Percentiles rank a stretch among this genome's conserved stretches.
These are phyloP conservation scores for Pyrrhosoma nymphula DNA, from an alignment of 2,888 invertebrate species.

Conservation along the genomic window DNA sequence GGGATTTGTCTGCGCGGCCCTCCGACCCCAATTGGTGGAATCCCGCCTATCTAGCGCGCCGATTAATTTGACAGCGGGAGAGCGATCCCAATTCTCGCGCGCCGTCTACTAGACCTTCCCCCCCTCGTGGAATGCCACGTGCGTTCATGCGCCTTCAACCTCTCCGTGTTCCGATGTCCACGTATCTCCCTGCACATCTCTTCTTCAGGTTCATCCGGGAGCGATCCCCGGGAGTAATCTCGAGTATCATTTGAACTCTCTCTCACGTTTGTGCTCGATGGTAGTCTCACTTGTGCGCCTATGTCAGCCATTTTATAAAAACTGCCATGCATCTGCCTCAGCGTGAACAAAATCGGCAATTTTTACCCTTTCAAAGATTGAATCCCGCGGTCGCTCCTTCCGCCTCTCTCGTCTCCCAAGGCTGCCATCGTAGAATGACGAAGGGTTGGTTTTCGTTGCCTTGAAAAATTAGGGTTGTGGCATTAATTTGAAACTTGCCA, in stretches of 20 bases:
- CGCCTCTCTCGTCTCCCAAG: not conserved
- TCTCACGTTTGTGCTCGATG: not conserved
- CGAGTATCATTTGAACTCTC: not conserved
- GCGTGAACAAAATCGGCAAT: not conserved
- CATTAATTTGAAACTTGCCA: not conserved
- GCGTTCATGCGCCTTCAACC: not conserved
- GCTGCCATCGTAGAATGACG: not conserved
- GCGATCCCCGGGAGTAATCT: not conserved
- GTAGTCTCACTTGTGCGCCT: not conserved
- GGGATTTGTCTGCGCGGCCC: not conserved
- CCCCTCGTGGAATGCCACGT: not conserved
- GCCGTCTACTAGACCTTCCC: not conserved
- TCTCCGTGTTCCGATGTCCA: not conserved
- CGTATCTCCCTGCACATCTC: not conserved
- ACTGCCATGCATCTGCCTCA: not conserved
- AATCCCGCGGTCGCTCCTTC: not conserved
- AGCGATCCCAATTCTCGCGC: not conserved
- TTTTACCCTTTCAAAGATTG: not conserved
- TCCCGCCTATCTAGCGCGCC: not conserved
- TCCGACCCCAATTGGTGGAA: not conserved
- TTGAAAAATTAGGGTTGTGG: not conserved
- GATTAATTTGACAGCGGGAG: slow-evolving; percentile 27
- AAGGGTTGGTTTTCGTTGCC: not conserved
- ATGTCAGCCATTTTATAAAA: not conserved
- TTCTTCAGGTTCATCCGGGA: not conserved